A percentile compares a stretch with the other conserved stretches of the same genome.
phyloP scores from a whole-genome alignment of 2,797 vertebrate genomes.

The Oryzias sinensis region DNA sequence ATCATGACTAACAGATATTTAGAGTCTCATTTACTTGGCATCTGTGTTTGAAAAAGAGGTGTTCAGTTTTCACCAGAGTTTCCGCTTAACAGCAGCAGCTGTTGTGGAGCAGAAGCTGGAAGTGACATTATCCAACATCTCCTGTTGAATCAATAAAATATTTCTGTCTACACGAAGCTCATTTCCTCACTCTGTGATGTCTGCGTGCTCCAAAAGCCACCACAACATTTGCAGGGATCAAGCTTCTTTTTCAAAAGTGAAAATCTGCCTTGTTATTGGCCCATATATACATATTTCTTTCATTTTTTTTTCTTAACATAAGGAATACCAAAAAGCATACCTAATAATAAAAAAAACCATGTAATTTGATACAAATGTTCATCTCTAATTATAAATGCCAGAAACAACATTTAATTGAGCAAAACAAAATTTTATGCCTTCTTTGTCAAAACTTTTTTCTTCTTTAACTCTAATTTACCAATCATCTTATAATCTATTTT shows the following conservation, averaged over 20 bases:
- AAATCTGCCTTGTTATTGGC: not conserved
- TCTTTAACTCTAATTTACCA: too few relatives aligned
- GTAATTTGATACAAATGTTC: too few relatives aligned
- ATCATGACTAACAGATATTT: not conserved
- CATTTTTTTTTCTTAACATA: too few relatives aligned
- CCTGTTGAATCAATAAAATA: conserved; percentile 41
- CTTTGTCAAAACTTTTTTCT: too few relatives aligned
- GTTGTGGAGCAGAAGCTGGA: conserved; percentile 20
- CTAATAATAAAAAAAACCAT: too few relatives aligned
- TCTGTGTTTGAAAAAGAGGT: conserved; percentile 15
- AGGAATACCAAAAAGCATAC: too few relatives aligned
- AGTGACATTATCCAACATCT: conserved; percentile 39
- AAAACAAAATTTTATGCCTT: too few relatives aligned
- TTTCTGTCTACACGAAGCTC: conserved; percentile 26
- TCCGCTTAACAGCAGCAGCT: conserved; percentile 32
- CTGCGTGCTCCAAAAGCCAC: conserved; percentile 7
- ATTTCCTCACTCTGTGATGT: conserved; percentile 25
- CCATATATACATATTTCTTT: too few relatives aligned
- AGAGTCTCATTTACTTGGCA: conserved; percentile 5
- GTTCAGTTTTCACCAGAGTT: conserved; percentile 11
- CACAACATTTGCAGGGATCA: conserved; percentile 11
- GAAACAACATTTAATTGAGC: too few relatives aligned
- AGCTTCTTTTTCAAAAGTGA: not conserved
- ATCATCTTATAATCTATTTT: too few relatives aligned
- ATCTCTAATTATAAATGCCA: too few relatives aligned